These are phyloP conservation scores for Vireo griseus DNA, from an alignment of 2,797 vertebrate species.

Conservation along the genomic window DNA sequence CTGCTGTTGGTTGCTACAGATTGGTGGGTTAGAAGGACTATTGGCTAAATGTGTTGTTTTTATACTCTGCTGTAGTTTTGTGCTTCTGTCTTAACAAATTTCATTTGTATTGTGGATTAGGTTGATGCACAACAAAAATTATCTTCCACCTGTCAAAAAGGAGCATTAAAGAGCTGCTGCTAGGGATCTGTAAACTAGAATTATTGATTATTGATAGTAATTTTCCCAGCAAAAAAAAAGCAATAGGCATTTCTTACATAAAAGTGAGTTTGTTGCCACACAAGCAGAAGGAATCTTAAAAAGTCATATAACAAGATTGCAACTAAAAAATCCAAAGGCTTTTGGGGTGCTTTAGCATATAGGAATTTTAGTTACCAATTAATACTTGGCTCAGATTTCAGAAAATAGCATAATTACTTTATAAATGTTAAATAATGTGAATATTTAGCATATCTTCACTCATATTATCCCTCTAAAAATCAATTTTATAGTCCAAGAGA, in stretches of 20 bases:
- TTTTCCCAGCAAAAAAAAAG: background rate
- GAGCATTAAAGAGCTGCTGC: background rate
- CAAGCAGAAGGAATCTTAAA: background rate
- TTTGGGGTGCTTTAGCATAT: background rate
- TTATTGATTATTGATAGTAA: background rate
- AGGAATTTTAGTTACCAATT: background rate
- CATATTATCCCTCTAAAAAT: background rate
- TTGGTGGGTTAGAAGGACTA: background rate
- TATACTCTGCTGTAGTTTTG: background rate
- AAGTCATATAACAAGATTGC: background rate
- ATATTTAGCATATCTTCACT: background rate
- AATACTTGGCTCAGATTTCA: background rate
- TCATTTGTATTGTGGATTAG: background rate
- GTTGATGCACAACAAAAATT: background rate
- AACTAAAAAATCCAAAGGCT: background rate
- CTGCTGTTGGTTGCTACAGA: background rate
- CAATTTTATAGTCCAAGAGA: background rate
- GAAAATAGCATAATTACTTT: background rate
- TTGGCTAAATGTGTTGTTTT: background rate
- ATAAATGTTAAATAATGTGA: background rate
- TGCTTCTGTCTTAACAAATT: background rate
- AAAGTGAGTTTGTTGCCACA: background rate
- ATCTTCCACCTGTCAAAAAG: background rate
- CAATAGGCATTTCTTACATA: background rate
- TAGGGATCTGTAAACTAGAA: background rate